Evolutionary conservation across 2,113 vertebrate species (phyloP), one percentile per base, ranked within the genome.

Genomic region (Salminus brasiliensis): DNA sequence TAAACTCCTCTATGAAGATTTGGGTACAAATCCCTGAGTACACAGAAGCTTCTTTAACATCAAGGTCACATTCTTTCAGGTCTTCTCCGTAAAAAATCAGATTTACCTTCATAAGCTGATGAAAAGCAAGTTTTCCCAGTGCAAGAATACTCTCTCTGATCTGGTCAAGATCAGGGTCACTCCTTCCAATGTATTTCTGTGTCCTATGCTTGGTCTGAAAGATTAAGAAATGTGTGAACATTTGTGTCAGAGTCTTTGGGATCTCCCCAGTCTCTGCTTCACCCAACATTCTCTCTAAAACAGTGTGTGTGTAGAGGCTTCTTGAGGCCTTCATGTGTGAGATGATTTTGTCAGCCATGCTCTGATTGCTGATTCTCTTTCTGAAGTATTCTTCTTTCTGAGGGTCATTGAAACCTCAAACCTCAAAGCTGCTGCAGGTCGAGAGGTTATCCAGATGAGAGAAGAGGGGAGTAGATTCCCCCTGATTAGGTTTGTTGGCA

Each of bases 171-270:
- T 16, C n/a, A 15, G 43, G 16, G 43, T 15, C 43, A 45, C 4
- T 43, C 18, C 52, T 23, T 53, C 34, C 18, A 3, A 0, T 2
- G 53, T 60, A 73, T 25, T 73, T 73, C 10, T 11, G 32, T 13
- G 11, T 27, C 5, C 53, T 9, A 15, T 1, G 23, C 43, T 73
- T 60, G 7, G 57, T 18, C 53, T 73, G 71, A 29, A 57, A 29
- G 53, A 68, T 18, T 34, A 81, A 36, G 18, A 74, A 81, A 5
- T 81, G 72, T 30, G 72, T 81, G 72, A 72, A 72, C 77, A 79
- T 79, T 34, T 79, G 36, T 29, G 77, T 79, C 36, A 72, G 69
- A 6, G 55, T 72, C 36, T 71, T 72, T 5, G 77, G 77, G 8
- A 79, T 0, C 7, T 49, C 77, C 52, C 59, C 57, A 30, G 7